A percentile compares a stretch with the other conserved stretches of the same genome.
These are phyloP conservation scores for Acropora yongei DNA, from an alignment of 64 coral and sea anemone genomes.

Conservation along the genomic window DNA sequence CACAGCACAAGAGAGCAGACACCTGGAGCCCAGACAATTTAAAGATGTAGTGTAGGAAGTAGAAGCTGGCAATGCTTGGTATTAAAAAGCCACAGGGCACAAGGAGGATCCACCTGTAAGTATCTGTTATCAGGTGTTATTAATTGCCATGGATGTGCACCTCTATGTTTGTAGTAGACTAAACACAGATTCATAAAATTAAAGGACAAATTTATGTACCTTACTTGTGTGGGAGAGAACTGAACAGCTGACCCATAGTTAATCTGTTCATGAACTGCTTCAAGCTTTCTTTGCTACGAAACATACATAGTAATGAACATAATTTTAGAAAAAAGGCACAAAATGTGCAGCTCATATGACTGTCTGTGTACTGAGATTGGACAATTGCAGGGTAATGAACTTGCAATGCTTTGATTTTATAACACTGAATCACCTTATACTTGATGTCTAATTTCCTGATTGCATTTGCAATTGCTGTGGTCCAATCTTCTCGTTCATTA, in stretches of 20 bases:
- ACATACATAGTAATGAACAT: background rate
- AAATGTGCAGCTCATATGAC: background rate
- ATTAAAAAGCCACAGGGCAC: too few relatives aligned
- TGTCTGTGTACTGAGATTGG: too few relatives aligned
- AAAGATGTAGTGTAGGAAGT: too few relatives aligned
- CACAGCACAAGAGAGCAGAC: background rate
- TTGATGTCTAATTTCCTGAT: constrained; percentile 86
- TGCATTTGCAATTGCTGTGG: constrained; percentile 83
- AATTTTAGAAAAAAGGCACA: background rate
- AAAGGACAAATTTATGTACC: background rate
- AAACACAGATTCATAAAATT: background rate
- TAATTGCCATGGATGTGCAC: background rate
- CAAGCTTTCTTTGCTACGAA: background rate
- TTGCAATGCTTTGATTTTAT: background rate
- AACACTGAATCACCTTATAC: constrained; percentile 63
- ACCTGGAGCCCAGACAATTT: too few relatives aligned
- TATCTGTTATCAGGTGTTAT: too few relatives aligned
- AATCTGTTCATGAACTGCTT: background rate
- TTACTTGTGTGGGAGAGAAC: constrained; percentile 30
- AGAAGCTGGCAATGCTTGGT: too few relatives aligned
- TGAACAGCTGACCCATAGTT: background rate
- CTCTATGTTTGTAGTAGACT: too few relatives aligned
- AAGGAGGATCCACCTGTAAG: too few relatives aligned
- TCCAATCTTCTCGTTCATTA: constrained; percentile 82
- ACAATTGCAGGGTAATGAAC: too few relatives aligned